Evolutionary conservation across 2,113 vertebrate genomes (phyloP).

Genomic region (Neodontobutis hainanensis): DNA sequence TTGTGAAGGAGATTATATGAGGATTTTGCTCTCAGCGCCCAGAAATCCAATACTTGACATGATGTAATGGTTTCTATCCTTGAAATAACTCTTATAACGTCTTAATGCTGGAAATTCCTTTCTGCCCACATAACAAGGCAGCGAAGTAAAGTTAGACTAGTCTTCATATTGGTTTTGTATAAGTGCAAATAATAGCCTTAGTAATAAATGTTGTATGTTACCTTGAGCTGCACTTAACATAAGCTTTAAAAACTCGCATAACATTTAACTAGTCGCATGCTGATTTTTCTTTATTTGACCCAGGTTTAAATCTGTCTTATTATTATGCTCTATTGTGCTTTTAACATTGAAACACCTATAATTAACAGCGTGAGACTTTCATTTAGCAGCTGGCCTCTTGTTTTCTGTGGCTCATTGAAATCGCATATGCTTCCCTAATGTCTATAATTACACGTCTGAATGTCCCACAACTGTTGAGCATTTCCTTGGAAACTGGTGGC

Average conservation of each 20-base stretch:
- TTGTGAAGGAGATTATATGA: constrained; percentile 36
- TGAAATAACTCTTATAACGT: constrained; percentile 18
- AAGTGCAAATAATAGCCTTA: too few relatives aligned
- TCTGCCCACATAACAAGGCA: background rate
- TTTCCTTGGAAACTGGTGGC: background rate
- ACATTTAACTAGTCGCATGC: background rate
- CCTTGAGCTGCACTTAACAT: too few relatives aligned
- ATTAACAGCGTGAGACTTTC: constrained; percentile 13
- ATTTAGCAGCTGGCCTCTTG: constrained; percentile 14
- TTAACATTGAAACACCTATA: constrained; percentile 6
- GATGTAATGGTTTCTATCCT: constrained; percentile 21
- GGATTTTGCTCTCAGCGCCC: constrained; percentile 15
- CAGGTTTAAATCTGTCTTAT: background rate
- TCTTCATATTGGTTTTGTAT: too few relatives aligned
- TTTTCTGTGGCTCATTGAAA: constrained; percentile 6
- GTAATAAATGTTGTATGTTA: too few relatives aligned
- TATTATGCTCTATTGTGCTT: background rate
- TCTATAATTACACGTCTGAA: background rate
- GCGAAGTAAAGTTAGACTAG: too few relatives aligned
- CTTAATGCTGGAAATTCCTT: constrained; percentile 2
- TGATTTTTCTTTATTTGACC: background rate
- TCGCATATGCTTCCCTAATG: background rate
- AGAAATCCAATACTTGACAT: constrained; percentile 28
- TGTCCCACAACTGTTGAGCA: background rate
- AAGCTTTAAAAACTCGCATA: background rate